Evolutionary conservation across 2,797 vertebrate genomes (phyloP), one percentile per base, ranked within the genome.

Genomic region (Lithobates sylvaticus): DNA sequence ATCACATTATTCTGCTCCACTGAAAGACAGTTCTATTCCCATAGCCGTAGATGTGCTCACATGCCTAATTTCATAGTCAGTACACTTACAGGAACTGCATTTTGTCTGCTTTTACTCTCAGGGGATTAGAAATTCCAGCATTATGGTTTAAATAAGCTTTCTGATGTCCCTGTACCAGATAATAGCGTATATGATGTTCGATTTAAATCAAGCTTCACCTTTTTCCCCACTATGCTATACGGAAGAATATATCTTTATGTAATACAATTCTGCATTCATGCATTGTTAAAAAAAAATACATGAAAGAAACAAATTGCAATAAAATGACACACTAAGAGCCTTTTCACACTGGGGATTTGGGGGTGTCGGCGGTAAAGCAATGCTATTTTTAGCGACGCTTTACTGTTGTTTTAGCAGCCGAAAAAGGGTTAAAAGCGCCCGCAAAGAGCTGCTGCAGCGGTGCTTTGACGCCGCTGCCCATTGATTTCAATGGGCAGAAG

Each of bases 1-100:
- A 95, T 95, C 93, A 94, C 94, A 95, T 95, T 93, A 95, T 95
- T 95, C 95, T 94, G 94, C 94, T 94, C 92, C 92, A 88, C 88
- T 92, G 93, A 94, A 92, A 94, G 93, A 92, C 92, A 91, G 93
- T 93, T 95, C 95, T 91, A 92, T 93, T 93, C 89, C 86, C 76
- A 69, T 89, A 93, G 36, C 94, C 88, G 89, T 92, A 94, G 94
- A 94, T 90, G 92, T 89, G 92, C 92, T 93, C 90, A 90, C 93
- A 92, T 91, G 91, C 91, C 93, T 95, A 94, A 96, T 95, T 95
- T 95, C 91, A 94, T 92, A 93, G 91, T 91, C 92, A 89, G 86
- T 91, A 91, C 90, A 88, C 90, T 90, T 90, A 89, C 88, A 88
- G 89, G 85, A 86, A 88, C 86, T 88, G 91, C 89, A 89, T 90